Evolutionary conservation across 2,113 vertebrate genomes (phyloP), one percentile per base, ranked within the genome.

Genomic region (Ailurus styani): DNA sequence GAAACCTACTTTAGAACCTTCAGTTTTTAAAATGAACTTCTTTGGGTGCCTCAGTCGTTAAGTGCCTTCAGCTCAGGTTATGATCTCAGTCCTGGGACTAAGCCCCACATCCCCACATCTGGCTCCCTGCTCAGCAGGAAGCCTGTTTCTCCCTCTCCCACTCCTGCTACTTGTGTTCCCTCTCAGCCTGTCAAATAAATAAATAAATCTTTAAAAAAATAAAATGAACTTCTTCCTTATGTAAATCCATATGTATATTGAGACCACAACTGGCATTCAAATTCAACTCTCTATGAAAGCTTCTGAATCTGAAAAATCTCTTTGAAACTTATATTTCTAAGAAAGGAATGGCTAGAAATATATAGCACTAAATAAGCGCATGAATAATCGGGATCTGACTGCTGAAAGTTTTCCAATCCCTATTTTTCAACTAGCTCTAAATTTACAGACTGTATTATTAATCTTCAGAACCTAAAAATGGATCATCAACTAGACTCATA

Each of bases 191-290:
- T 12, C 57, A 60, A 60, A 60, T 57, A 57, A 57, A 57, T 25
- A 57, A 23, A 25, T 57, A 57, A 25, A 60, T 60, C 57, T 27
- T 27, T 60, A 60, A 60, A 60, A 60, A 60, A 60, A 60, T 75
- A 92, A 95, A 83, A 90, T 73, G 34, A 94, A n/a, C 37, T 40
- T 47, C 40, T 77, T 96, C 57, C 77, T 95, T 90, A 60, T 18
- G n/a, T 29, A 31, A n/a, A 57, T 60, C 57, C 45, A 13, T 5
- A 60, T n/a, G 34, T 25, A 72, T 78, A 66, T 1, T 87, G 50
- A 93, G 64, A 87, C 37, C 1, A 72, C 45, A 88, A 82, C 25
- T 64, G 31, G 17, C 25, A 79, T 89, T 73, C 70, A 77, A 25
- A 37, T 23, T 20, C 34, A 60, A 2, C n/a, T 93, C 57, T 62